Base-by-base conservation (phyloP, 2,113 vertebrate genomes). In the Oryzias curvinotus region DNA sequence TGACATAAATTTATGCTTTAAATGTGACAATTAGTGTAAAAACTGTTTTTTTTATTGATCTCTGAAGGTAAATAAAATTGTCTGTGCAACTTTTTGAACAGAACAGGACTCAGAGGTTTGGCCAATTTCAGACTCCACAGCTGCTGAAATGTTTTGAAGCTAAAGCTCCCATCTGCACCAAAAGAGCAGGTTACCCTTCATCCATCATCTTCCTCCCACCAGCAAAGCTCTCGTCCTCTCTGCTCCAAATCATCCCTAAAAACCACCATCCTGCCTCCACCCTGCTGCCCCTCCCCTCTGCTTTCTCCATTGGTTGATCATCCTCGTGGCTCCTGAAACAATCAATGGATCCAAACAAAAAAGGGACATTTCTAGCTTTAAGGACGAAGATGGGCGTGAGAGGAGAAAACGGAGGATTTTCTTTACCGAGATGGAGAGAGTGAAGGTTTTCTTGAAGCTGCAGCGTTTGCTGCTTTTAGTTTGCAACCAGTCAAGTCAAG, bases 301-400 rank as follows among this genome's bases (percentile, higher is more conserved):
- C 53, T 28, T 52, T 73, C 65, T 61, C 36, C 62, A 52, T 66
- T 60, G 17, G 8, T 64, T 86, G 85, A 81, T 90, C 91, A 82
- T 82, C 88, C 88, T 82, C 54, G 17, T 77, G 83, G 91, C 87
- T 64, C 83, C 73, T 86, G 66, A 71, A 83, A 82, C 23, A 46
- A 61, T 51, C 10, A 25, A 46, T 36, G 57, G 3, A 21, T 12
- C 1, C 21, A 56, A 58, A 17, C 42, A 53, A 14, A 62, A 62
- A 57, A 82, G 87, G 28, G 67, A 79, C 77, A 78, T 67, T 78
- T 78, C 65, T 73, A 64, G 55, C 81, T 90, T 92, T 92, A 92
- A 94, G 93, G 93, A 92, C 92, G 93, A 93, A 91, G 86, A 78
- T 80, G 72, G 77, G 84, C 57, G 51, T 71, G 69, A 41, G 75